Conservation (phyloP, 2,797 vertebrate species). For the Poecilia gillii region DNA sequence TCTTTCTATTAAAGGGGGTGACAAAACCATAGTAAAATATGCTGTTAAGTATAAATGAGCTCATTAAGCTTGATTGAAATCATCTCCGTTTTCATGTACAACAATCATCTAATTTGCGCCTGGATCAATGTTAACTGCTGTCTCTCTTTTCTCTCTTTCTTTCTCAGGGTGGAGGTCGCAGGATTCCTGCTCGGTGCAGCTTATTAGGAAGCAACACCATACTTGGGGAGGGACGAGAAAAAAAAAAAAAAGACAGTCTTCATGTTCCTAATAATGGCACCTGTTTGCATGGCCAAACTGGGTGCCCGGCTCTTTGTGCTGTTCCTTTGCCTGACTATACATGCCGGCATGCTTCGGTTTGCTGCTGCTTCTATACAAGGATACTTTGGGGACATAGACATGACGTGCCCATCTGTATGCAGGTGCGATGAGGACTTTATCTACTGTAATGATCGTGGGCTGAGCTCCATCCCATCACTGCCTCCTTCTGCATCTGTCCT, state of each 20-base stretch:
- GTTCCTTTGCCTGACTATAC: conserved; percentile 84
- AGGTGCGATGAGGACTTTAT: conserved; percentile 93
- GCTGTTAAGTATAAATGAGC: conserved; percentile 9
- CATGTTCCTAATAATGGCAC: conserved; percentile 74
- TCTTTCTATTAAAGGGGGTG: neutral
- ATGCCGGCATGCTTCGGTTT: conserved; percentile 82
- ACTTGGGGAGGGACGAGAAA: conserved; percentile 33
- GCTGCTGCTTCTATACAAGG: conserved; percentile 74
- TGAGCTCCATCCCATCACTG: conserved; percentile 89
- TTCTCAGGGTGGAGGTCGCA: conserved; percentile 72
- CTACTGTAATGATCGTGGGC: conserved; percentile 95
- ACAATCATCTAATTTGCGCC: conserved; percentile 22
- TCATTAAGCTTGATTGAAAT: conserved; percentile 26
- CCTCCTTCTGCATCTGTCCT: conserved; percentile 90
- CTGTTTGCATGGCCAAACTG: conserved; percentile 75
- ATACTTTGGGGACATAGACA: conserved; percentile 75
- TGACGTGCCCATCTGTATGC: conserved; percentile 89
- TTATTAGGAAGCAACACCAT: conserved; percentile 59
- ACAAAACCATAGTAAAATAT: conserved; percentile 9
- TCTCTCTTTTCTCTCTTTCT: conserved; percentile 56
- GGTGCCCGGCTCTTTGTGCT: conserved; percentile 84
- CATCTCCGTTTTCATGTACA: conserved; percentile 6
- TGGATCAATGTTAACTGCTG: conserved; percentile 43
- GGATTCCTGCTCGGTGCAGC: conserved; percentile 55
- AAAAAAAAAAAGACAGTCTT: conserved; percentile 49